Evolutionary conservation across 2,888 invertebrate species (phyloP).

Genomic region (Herminia tarsipennalis): DNA sequence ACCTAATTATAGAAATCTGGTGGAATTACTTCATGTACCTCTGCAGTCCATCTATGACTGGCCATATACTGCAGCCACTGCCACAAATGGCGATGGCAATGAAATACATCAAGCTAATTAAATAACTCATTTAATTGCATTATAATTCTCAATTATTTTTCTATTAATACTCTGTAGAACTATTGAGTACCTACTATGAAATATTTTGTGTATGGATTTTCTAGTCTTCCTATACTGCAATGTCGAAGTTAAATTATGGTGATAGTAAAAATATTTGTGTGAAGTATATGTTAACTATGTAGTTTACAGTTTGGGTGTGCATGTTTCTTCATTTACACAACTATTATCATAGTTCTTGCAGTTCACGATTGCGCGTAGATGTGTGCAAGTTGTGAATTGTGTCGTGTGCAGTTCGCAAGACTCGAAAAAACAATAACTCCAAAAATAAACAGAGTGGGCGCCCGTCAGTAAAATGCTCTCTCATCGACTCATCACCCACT

Average conservation of each 20-base stretch:
- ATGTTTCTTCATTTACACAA: no score
- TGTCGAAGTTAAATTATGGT: constrained; percentile 43
- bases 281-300: no score
- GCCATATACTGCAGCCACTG: constrained; percentile 62
- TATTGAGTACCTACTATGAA: constrained; percentile 29
- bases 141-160: constrained; percentile 36
- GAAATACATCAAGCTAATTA: constrained; percentile 54
- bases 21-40: constrained; percentile 95
- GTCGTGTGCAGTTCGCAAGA: no score
- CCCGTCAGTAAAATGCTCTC: no score
- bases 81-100: constrained; percentile 68
- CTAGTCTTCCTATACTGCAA: constrained; percentile 45
- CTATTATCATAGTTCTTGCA: no score
- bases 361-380: no score
- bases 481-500: no score
- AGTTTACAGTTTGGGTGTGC: no score
- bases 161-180: constrained; percentile 34
- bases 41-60: constrained; percentile 92
- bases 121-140: constrained; percentile 28
- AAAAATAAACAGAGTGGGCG: no score
- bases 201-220: constrained; percentile 40
- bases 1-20: constrained; percentile 92
- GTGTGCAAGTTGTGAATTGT: no score
- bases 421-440: no score
- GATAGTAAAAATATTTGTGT: no score